Conservation (phyloP, 2,113 vertebrate species). For the Cryptomyrus ogoouensis region DNA sequence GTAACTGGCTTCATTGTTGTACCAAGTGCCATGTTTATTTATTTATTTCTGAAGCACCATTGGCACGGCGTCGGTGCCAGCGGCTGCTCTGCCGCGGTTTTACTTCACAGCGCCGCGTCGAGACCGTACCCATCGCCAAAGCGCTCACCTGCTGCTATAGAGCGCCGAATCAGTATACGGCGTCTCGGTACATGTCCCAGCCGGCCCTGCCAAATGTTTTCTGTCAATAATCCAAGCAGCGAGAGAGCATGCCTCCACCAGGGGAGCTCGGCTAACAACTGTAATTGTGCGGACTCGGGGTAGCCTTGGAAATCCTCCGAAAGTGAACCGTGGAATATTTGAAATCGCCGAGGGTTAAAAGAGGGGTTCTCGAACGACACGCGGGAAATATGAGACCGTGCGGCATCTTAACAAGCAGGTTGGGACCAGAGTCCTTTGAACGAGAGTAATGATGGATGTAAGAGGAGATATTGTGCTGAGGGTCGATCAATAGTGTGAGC, state of each 20-base stretch:
- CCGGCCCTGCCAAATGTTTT: slow-evolving; percentile 40
- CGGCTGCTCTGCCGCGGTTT: not conserved
- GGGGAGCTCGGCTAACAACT: slow-evolving; percentile 60
- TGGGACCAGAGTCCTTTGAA: slow-evolving; percentile 39
- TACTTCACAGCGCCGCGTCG: not conserved
- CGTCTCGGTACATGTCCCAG: not conserved
- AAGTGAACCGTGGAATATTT: slow-evolving; percentile 59
- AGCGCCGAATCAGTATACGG: not conserved
- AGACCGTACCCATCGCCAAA: not conserved
- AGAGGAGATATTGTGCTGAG: slow-evolving; percentile 51
- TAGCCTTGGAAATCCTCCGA: slow-evolving; percentile 48
- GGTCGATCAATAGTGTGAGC: slow-evolving; percentile 54
- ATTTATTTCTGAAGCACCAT: not conserved
- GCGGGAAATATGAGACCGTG: slow-evolving; percentile 49
- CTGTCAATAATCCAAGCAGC: slow-evolving; percentile 35
- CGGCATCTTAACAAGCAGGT: slow-evolving; percentile 40
- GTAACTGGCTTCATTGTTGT: not conserved
- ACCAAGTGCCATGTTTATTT: not conserved
- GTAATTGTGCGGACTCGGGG: slow-evolving; percentile 46
- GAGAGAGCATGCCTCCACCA: slow-evolving; percentile 39
- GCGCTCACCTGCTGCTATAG: slow-evolving; percentile 11
- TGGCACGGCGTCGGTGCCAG: not conserved
- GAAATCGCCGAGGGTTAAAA: slow-evolving; percentile 53
- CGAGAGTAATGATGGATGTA: slow-evolving; percentile 56
- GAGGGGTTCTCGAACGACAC: slow-evolving; percentile 41